Evolutionary conservation across 2,888 invertebrate species (phyloP).

Genomic region (Dusona sp.): DNA sequence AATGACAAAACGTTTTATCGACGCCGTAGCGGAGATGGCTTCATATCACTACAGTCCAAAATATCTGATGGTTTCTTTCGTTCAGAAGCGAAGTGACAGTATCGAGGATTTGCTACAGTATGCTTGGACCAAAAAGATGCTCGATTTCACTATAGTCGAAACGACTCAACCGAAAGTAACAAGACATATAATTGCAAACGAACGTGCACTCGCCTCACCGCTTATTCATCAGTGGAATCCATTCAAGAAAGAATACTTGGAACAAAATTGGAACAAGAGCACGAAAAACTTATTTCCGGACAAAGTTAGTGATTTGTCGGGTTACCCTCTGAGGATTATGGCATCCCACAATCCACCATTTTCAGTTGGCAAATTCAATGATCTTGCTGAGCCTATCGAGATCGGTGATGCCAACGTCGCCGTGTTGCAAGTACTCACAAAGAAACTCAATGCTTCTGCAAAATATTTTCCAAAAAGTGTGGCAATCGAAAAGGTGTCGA

Average conservation of each 20-base stretch:
- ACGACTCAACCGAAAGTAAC: slow-evolving; percentile 9
- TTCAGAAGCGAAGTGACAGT: slow-evolving; percentile 13
- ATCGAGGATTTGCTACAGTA: slow-evolving; percentile 51
- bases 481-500: too few species aligned
- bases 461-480: too few species aligned
- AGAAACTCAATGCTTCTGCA: too few species aligned
- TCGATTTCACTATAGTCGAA: slow-evolving; percentile 67
- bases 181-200: neutral
- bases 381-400: too few species aligned
- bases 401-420: too few species aligned
- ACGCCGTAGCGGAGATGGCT: slow-evolving; percentile 47
- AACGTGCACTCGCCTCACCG: neutral
- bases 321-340: slow-evolving; percentile 65
- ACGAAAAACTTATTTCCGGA: slow-evolving; percentile 63
- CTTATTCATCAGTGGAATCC: slow-evolving; percentile 68
- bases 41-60: too few species aligned
- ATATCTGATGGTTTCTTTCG: too few species aligned
- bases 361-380: too few species aligned
- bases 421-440: too few species aligned
- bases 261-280: slow-evolving; percentile 14
- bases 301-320: slow-evolving; percentile 69
- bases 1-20: neutral
- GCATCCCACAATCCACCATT: too few species aligned
- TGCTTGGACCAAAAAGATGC: too few species aligned
- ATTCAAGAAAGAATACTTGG: slow-evolving; percentile 56